A percentile compares a stretch with the other conserved stretches of the same genome.
These are phyloP conservation scores for Aphidius gifuensis DNA, from an alignment of 1,140 invertebrate species.

Conservation along the genomic window DNA sequence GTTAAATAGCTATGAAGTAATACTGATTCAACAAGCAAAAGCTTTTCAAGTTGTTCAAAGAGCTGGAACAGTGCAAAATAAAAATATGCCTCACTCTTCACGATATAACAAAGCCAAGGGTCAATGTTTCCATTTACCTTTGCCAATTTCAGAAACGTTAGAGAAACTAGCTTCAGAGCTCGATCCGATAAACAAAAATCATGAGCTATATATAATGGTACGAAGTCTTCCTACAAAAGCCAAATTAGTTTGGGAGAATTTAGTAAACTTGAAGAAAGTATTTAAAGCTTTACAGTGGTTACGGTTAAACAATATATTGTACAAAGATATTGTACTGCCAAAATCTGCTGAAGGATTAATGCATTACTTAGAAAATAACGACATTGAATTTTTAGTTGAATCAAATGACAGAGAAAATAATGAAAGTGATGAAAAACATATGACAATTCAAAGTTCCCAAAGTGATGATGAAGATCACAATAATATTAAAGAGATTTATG, in stretches of 20 bases:
- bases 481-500: too few relatives aligned
- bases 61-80: slow-evolving; percentile 10
- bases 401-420: too few relatives aligned
- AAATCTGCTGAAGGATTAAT: too few relatives aligned
- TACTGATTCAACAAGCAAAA: too few relatives aligned
- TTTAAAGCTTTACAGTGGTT: slow-evolving; percentile 6
- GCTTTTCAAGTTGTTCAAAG: background rate
- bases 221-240: slow-evolving; percentile 6
- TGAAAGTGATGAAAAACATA: too few relatives aligned
- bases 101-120: slow-evolving; percentile 4
- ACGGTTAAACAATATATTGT: slow-evolving; percentile 1
- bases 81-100: slow-evolving; percentile 5
- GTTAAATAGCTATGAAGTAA: too few relatives aligned
- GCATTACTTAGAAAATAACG: too few relatives aligned
- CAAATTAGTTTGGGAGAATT: slow-evolving; percentile 6
- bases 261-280: slow-evolving; percentile 11
- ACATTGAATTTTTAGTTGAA: too few relatives aligned
- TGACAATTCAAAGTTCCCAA: too few relatives aligned
- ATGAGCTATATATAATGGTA: background rate
- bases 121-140: slow-evolving; percentile 5
- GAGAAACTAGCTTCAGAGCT: slow-evolving; percentile 4
- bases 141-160: slow-evolving; percentile 1
- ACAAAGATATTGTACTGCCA: background rate
- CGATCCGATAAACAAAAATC: slow-evolving; percentile 12
- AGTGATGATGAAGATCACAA: too few relatives aligned